A percentile compares a stretch with the other conserved stretches of the same genome.
Evolutionary conservation across 2,888 invertebrate species (phyloP).

Genomic region (Gryllus longicercus): DNA sequence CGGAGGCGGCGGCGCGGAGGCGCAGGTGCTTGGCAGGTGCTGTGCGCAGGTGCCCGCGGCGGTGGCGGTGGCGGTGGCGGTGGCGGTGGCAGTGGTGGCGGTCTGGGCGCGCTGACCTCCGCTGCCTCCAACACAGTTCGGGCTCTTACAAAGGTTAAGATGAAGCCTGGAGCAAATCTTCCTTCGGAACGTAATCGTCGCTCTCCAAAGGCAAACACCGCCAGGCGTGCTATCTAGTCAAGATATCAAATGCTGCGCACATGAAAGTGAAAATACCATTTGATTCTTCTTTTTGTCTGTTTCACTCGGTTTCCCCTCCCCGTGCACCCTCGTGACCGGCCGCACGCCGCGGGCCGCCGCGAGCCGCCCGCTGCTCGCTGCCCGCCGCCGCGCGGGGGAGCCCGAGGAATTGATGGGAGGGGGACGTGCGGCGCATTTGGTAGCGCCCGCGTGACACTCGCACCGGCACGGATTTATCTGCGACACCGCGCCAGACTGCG

Average conservation of each 20-base stretch:
- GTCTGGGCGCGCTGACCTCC: slow-evolving; percentile 5
- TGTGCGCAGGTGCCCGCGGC: background rate
- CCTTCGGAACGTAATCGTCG: no score
- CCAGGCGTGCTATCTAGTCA: no score
- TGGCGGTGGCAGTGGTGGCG: background rate
- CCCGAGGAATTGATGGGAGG: background rate
- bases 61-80: background rate
- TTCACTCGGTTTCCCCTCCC: no score
- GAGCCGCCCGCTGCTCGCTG: background rate
- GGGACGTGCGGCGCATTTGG: background rate
- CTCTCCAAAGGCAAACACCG: no score
- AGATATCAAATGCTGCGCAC: no score
- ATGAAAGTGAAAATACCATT: no score
- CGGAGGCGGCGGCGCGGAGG: background rate
- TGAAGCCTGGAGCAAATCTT: no score
- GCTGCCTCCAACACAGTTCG: background rate
- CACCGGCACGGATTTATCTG: slow-evolving; percentile 1
- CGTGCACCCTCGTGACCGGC: background rate
- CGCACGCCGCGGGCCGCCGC: background rate
- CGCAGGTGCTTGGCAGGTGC: slow-evolving; percentile 17
- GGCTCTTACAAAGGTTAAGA: background rate
- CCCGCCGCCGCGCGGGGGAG: background rate
- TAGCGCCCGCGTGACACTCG: background rate
- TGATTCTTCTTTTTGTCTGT: no score
- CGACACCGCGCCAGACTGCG: background rate